phyloP scores from a whole-genome alignment of 2,888 invertebrate genomes.

The Hydraecia micacea region DNA sequence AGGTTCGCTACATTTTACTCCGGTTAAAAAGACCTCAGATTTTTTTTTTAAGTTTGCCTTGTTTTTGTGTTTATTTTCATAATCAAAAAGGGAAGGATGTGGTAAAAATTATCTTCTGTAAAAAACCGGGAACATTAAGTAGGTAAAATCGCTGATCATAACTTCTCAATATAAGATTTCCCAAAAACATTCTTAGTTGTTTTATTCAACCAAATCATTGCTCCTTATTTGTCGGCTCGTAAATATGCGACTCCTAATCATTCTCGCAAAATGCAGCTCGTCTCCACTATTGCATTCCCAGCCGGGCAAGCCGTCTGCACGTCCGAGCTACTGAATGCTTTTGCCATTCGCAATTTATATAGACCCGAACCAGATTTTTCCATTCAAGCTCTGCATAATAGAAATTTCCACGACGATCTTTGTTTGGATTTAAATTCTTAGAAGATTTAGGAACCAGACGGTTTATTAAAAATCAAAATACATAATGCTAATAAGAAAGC shows the following conservation, averaged over 20 bases:
- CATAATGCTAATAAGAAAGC: neutral
- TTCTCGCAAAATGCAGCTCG: conserved; percentile 4
- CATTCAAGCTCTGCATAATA: conserved; percentile 23
- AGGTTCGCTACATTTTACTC: too few relatives aligned
- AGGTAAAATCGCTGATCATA: neutral
- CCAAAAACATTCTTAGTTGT: neutral
- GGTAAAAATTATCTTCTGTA: neutral
- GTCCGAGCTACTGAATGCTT: conserved; percentile 37
- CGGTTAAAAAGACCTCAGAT: too few relatives aligned
- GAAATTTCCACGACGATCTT: neutral
- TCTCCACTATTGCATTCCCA: conserved; percentile 51
- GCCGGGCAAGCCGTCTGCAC: conserved; percentile 13
- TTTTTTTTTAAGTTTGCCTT: too few relatives aligned
- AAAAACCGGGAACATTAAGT: neutral
- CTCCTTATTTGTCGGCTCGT: conserved; percentile 6
- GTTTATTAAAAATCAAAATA: conserved; percentile 1
- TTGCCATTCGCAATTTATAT: conserved; percentile 29
- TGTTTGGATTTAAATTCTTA: neutral
- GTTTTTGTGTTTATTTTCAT: neutral
- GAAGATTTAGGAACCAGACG: neutral
- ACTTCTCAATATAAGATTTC: neutral
- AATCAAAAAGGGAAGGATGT: neutral
- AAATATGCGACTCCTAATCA: conserved; percentile 6
- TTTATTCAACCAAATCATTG: neutral
- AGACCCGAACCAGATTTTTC: conserved; percentile 31